Base-by-base conservation (phyloP, 2,888 invertebrate species). In the Tiphia femorata region DNA sequence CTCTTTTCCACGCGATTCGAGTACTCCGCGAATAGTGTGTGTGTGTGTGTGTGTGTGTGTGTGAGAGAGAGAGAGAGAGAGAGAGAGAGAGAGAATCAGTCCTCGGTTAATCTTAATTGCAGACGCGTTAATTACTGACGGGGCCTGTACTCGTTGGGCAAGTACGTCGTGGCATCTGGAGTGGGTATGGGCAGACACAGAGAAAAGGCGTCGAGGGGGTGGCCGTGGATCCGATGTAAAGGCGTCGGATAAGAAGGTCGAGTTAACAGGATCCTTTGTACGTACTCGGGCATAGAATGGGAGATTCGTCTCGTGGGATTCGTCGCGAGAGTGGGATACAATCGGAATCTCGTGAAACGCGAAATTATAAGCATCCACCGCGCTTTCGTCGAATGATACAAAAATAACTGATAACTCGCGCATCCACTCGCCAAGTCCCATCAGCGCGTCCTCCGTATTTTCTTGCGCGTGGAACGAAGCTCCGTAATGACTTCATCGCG, bases 401-500 rank as follows among this genome's bases (percentile, higher is more conserved):
- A 5, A n/a, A 29, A 12, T n/a, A 33, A 33, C 14, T n/a, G 33
- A 14, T n/a, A 33, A 33, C 14, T n/a, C n/a, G 33, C 1, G 14
- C 12, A 33, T 33, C 12, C 33, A n/a, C 33, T 33, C 33, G 10
- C 30, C 10, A 8, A 49, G 49, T 42, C 35, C n/a, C 25, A 16
- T 8, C 7, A n/a, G 16, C 33, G 17, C 21, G 33, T 33, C 33
- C 33, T 33, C 33, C 19, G 8, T 44, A 10, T 23, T 40, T 33
- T 52, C 35, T 33, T 40, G 38, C 30, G 55, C 21, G 29, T 21
- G 19, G 35, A 16, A 29, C 43, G 47, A 50, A 49, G 58, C 58
- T n/a, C 63, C 59, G 67, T 72, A 75, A 76, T 69, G 73, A 70
- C 64, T 67, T 63, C 64, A 69, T 72, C 67, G 67, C 37, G 57